phyloP scores from a whole-genome alignment of 2,113 vertebrate species.

The Salvator merianae region DNA sequence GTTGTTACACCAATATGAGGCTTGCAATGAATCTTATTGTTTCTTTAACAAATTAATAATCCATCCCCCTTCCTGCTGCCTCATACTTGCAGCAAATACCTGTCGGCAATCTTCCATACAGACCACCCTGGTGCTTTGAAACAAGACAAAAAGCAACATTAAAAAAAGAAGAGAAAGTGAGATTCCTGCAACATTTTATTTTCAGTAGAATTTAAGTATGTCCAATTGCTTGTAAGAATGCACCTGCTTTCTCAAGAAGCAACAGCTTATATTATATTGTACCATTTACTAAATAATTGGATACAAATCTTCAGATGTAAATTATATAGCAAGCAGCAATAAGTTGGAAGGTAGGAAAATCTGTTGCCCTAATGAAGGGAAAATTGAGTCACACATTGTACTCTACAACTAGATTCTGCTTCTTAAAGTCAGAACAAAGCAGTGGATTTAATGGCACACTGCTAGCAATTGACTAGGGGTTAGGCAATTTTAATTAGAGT shows the following conservation, averaged over 20 bases:
- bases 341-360: slow-evolving; percentile 34
- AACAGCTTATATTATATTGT: slow-evolving; percentile 58
- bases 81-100: slow-evolving; percentile 43
- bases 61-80: not conserved
- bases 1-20: not conserved
- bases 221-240: not conserved
- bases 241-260: slow-evolving; percentile 39
- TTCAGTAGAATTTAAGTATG: not conserved
- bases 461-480: slow-evolving; percentile 54
- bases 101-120: slow-evolving; percentile 34
- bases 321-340: slow-evolving; percentile 41
- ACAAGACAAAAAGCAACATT: slow-evolving; percentile 40
- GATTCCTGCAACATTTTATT: slow-evolving; percentile 10
- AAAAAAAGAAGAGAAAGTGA: slow-evolving; percentile 61
- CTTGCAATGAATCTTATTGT: slow-evolving; percentile 50
- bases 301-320: slow-evolving; percentile 48
- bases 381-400: slow-evolving; percentile 13
- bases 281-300: slow-evolving; percentile 50
- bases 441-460: slow-evolving; percentile 53
- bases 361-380: slow-evolving; percentile 47
- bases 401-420: not conserved
- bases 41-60: slow-evolving; percentile 51
- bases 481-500: slow-evolving; percentile 49
- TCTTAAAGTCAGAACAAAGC: slow-evolving; percentile 38
- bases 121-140: slow-evolving; percentile 66